These are phyloP conservation scores for Rhineura floridana DNA, from an alignment of 2,113 vertebrate genomes.

Conservation along the genomic window DNA sequence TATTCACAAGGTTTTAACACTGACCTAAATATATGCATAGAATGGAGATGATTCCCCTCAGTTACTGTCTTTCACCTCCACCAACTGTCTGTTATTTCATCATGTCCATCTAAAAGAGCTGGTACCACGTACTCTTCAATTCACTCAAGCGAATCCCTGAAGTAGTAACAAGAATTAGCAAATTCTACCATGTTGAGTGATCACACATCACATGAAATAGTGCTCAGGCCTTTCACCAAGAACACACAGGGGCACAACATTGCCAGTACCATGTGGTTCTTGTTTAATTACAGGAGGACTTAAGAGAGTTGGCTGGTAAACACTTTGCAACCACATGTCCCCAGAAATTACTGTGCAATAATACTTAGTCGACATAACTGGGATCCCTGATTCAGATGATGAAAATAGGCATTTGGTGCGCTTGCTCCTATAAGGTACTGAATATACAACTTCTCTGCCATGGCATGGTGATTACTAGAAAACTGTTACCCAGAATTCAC, in stretches of 20 bases:
- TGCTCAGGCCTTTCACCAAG: background rate
- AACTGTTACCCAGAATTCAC: background rate
- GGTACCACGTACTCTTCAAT: fast-evolving
- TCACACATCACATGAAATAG: conserved; percentile 6
- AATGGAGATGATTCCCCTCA: background rate
- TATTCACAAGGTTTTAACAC: fast-evolving
- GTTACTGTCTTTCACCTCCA: background rate
- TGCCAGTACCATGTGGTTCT: conserved; percentile 35
- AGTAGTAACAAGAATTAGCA: background rate
- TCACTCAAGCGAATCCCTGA: background rate
- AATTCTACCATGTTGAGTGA: conserved; percentile 1
- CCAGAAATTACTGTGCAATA: conserved; percentile 52
- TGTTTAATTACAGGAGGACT: conserved; percentile 61
- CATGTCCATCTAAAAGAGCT: background rate
- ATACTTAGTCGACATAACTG: conserved; percentile 56
- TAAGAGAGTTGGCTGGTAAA: conserved; percentile 68
- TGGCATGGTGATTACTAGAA: background rate
- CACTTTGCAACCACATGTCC: conserved; percentile 58
- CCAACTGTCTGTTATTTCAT: background rate
- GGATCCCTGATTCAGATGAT: conserved; percentile 39
- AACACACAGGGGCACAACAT: background rate
- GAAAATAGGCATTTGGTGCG: conserved; percentile 59
- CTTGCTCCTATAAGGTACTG: conserved; percentile 21
- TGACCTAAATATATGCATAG: fast-evolving
- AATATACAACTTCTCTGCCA: conserved; percentile 3